Evolutionary conservation across 2,113 vertebrate genomes (phyloP).

Genomic region (Halichoeres trimaculatus): DNA sequence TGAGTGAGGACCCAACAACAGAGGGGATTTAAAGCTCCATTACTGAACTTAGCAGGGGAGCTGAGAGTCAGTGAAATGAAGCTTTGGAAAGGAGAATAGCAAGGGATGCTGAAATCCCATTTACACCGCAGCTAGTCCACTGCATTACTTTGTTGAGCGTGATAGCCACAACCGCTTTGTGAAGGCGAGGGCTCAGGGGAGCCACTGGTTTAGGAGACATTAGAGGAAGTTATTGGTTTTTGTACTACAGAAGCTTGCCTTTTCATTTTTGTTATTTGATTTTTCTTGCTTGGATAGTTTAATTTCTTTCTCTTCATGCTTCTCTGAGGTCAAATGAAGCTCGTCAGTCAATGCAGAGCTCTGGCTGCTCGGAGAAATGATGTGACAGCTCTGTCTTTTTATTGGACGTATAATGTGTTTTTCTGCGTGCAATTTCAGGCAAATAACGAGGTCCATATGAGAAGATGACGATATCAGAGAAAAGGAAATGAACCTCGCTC

Average conservation of each 20-base stretch:
- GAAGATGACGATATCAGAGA: slow-evolving; percentile 5
- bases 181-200: background rate
- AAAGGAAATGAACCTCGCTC: background rate
- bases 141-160: slow-evolving; percentile 56
- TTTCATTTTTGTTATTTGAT: slow-evolving; percentile 62
- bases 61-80: slow-evolving; percentile 58
- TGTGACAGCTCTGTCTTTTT: slow-evolving; percentile 19
- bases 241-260: slow-evolving; percentile 15
- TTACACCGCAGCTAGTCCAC: slow-evolving; percentile 54
- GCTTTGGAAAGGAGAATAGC: slow-evolving; percentile 60
- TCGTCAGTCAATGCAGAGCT: background rate
- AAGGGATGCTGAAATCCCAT: slow-evolving; percentile 59
- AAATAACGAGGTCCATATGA: slow-evolving; percentile 18
- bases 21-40: slow-evolving; percentile 75
- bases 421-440: slow-evolving; percentile 18
- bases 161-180: slow-evolving; percentile 46
- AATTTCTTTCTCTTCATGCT: slow-evolving; percentile 57
- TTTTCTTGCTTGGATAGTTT: slow-evolving; percentile 49
- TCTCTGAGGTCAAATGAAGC: slow-evolving; percentile 57
- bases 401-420: slow-evolving; percentile 5
- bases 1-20: slow-evolving; percentile 60
- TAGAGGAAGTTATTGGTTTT: slow-evolving; percentile 50
- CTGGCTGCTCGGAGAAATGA: slow-evolving; percentile 20
- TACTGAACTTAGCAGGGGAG: slow-evolving; percentile 72
- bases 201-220: slow-evolving; percentile 45